Evolutionary conservation across 2,888 invertebrate species (phyloP).

Genomic region (Choreutis nemorana): DNA sequence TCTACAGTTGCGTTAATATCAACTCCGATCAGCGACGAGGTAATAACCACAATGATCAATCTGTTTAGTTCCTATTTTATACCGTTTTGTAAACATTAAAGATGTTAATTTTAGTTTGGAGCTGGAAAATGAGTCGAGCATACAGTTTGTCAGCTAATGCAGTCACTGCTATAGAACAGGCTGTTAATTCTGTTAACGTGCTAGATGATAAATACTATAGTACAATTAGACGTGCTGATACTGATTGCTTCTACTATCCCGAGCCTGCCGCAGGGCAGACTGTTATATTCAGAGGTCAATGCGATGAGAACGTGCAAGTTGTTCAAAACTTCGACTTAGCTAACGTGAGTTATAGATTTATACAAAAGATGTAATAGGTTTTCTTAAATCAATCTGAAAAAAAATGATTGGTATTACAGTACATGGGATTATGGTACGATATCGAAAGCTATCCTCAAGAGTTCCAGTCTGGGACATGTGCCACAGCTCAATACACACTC

Average conservation of each 20-base stretch:
- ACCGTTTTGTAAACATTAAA: constrained; percentile 15
- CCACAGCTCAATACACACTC: constrained; percentile 4
- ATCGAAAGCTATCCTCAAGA: constrained; percentile 1
- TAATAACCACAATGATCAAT: constrained; percentile 16
- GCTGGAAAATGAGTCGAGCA: constrained; percentile 42
- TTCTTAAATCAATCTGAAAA: no score
- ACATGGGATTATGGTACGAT: not conserved
- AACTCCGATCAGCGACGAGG: constrained; percentile 33
- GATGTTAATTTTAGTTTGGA: constrained; percentile 31
- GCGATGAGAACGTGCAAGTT: constrained; percentile 25
- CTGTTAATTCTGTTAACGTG: constrained; percentile 21
- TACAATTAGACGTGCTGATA: constrained; percentile 21
- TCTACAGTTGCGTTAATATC: constrained; percentile 67
- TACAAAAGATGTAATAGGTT: no score
- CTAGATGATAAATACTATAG: constrained; percentile 29
- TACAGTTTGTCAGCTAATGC: constrained; percentile 18
- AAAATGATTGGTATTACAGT: not conserved
- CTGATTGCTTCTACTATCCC: constrained; percentile 36
- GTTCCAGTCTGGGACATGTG: constrained; percentile 6
- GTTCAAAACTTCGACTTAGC: constrained; percentile 25
- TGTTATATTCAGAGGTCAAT: constrained; percentile 30
- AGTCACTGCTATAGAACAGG: constrained; percentile 18
- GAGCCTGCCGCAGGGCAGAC: constrained; percentile 21
- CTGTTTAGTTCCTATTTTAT: not conserved
- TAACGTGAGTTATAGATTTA: constrained; percentile 19